Conservation (phyloP, 1,140 invertebrate species). For the Aethina tumida region DNA sequence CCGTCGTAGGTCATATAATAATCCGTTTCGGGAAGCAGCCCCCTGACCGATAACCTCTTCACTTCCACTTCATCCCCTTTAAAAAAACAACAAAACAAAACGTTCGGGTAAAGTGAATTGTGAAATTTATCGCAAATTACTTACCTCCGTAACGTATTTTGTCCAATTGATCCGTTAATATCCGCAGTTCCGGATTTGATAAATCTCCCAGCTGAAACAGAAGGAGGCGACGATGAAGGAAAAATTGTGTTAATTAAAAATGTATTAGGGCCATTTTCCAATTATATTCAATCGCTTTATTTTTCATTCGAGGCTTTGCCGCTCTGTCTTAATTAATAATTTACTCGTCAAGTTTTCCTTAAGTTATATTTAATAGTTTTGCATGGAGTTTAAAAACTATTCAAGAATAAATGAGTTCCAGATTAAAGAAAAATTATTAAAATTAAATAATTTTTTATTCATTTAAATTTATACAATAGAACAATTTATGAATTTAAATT, state of each 20-base stretch:
- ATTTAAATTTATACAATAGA: no score
- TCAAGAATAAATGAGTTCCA: no score
- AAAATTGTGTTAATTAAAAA: conserved; percentile 15
- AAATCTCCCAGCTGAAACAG: conserved; percentile 68
- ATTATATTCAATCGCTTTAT: conserved; percentile 2
- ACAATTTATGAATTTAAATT: no score
- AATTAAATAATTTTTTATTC: no score
- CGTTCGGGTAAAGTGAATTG: no score
- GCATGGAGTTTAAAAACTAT: no score
- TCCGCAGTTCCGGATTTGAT: conserved; percentile 75
- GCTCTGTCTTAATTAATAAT: not conserved
- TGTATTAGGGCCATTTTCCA: conserved; percentile 2
- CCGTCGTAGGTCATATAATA: conserved; percentile 97
- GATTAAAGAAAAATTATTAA: no score
- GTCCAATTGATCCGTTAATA: conserved; percentile 78
- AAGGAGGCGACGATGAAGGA: no score
- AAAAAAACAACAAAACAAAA: no score
- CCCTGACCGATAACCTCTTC: conserved; percentile 69
- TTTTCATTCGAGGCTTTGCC: not conserved
- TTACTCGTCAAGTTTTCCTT: no score
- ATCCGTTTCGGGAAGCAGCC: conserved; percentile 81
- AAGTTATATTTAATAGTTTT: no score
- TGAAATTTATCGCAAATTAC: conserved; percentile 16
- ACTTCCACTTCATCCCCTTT: conserved; percentile 72
- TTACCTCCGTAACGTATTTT: conserved; percentile 80